These are phyloP conservation scores for Etia nguti DNA, from an alignment of 2,113 vertebrate species.

Conservation along the genomic window DNA sequence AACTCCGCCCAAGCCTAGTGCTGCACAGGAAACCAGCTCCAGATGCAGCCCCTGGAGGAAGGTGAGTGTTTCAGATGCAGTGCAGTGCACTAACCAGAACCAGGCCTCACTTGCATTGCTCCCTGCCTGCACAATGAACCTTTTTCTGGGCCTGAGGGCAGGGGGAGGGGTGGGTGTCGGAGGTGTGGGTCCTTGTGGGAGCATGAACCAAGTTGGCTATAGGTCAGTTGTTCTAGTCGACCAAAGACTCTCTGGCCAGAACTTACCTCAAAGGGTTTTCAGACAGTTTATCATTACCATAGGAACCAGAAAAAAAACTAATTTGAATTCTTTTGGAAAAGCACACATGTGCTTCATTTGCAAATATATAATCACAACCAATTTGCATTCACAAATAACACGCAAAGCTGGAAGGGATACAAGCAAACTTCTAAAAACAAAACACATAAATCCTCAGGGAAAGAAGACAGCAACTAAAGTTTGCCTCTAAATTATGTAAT, in stretches of 20 bases:
- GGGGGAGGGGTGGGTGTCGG: conserved; percentile 3
- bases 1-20: conserved; percentile 59
- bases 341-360: conserved; percentile 47
- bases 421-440: conserved; percentile 32
- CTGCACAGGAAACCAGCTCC: conserved; percentile 78
- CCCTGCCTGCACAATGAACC: conserved; percentile 70
- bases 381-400: conserved; percentile 58
- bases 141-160: conserved; percentile 61
- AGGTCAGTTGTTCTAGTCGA: conserved; percentile 33
- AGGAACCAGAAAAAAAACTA: neutral
- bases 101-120: conserved; percentile 56
- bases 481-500: conserved; percentile 29
- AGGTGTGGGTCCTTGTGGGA: conserved; percentile 31
- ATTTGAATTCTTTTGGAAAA: conserved; percentile 22
- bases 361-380: conserved; percentile 55
- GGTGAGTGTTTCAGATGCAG: conserved; percentile 71
- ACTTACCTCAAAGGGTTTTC: conserved; percentile 30
- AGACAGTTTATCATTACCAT: conserved; percentile 1
- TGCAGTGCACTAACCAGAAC: conserved; percentile 68
- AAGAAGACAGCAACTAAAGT: conserved; percentile 8
- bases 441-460: conserved; percentile 37
- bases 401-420: conserved; percentile 41
- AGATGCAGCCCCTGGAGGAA: conserved; percentile 78
- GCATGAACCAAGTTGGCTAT: conserved; percentile 60
- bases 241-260: conserved; percentile 11